These are phyloP conservation scores for Mormyrops attenuatus DNA, from an alignment of 2,797 vertebrate species.

Conservation along the genomic window DNA sequence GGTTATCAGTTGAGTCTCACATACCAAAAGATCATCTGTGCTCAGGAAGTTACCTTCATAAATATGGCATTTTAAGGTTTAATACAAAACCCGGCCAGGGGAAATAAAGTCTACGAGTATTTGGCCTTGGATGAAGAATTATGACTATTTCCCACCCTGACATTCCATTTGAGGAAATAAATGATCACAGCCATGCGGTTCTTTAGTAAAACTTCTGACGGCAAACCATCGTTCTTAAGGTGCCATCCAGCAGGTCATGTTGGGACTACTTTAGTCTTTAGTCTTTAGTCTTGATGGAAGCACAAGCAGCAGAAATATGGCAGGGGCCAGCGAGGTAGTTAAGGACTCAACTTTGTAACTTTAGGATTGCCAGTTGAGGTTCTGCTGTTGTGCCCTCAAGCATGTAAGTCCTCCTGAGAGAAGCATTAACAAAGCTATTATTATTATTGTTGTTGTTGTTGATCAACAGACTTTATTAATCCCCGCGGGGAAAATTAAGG, in stretches of 20 bases:
- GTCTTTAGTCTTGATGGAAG: background rate
- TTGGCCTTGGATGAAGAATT: background rate
- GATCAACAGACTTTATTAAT: conserved; percentile 11
- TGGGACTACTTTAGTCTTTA: background rate
- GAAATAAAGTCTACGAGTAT: background rate
- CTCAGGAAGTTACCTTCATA: background rate
- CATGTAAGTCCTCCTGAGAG: background rate
- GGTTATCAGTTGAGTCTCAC: background rate
- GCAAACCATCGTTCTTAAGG: background rate
- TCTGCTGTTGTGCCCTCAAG: background rate
- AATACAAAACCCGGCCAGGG: background rate
- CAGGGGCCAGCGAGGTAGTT: background rate
- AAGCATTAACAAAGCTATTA: background rate
- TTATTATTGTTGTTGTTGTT: background rate
- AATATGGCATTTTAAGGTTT: background rate
- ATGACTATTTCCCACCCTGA: conserved; percentile 3
- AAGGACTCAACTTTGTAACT: background rate
- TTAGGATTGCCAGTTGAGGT: background rate
- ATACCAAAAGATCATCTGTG: background rate
- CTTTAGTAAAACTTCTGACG: background rate
- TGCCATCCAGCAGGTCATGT: background rate
- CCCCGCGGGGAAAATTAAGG: background rate
- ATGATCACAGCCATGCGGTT: background rate
- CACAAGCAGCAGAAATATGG: background rate
- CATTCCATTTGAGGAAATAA: conserved; percentile 5